Evolutionary conservation across 2,113 vertebrate genomes (phyloP), one percentile per base, ranked within the genome.

Genomic region (Tetraodon nigroviridis): DNA sequence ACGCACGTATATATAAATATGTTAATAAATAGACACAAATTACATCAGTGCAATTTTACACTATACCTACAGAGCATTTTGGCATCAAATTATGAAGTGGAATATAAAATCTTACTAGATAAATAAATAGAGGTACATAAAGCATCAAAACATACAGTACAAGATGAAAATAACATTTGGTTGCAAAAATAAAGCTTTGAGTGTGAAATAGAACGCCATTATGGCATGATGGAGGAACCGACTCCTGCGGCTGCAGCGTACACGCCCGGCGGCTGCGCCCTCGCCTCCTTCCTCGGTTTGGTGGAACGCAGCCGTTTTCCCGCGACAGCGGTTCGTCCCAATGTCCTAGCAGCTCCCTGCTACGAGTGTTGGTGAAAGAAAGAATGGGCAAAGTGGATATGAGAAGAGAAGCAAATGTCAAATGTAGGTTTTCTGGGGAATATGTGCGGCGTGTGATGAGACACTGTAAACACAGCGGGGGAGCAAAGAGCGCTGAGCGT

Each of bases 401-500:
- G 61, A 51, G 78, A 79, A 71, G 40, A 65, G 58, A 71, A 58
- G 46, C 51, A 54, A 20, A 68, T 6, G 44, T 87, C 69, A 73
- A 76, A 78, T 67, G 84, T 82, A 73, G 80, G 11, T 85, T 60
- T 88, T 89, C 80, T 51, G 10, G 73, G 66, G 78, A 81, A 80
- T 80, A 87, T 61, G 81, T 83, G 65, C 84, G 84, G 87, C 75
- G 82, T 81, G 89, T 90, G 86, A 85, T 84, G 78, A 71, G 71
- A 88, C 77, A 81, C 84, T 84, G 74, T 68, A 76, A 86, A 90
- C 80, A 84, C 85, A 85, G 89, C 85, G 89, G 93, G 91, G 89
- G 88, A 89, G 85, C 92, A 73, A 79, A 92, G 11, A 93, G 92
- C 93, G 90, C 79, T 84, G 91, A 88, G 91, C 84, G 64, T 85